These are phyloP conservation scores for Aleiodes sp. DNA, from an alignment of 1,140 invertebrate genomes.

Conservation along the genomic window DNA sequence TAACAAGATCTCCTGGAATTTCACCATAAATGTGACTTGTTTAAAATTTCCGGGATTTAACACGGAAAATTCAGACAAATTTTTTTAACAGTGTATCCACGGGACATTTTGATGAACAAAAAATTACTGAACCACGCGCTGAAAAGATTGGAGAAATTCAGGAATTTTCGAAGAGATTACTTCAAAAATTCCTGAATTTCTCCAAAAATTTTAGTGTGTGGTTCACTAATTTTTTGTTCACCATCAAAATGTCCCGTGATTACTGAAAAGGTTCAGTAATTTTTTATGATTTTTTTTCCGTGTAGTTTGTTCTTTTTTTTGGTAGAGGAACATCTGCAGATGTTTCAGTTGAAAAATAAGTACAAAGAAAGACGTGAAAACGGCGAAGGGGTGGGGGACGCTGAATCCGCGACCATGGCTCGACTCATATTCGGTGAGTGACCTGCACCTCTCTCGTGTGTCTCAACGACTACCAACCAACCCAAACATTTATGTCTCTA, in stretches of 20 bases:
- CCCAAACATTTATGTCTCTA: conserved; percentile 59
- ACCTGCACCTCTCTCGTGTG: conserved; percentile 52
- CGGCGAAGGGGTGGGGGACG: conserved; percentile 28
- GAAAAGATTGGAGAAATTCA: not conserved
- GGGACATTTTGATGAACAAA: too few species aligned
- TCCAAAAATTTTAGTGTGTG: not conserved
- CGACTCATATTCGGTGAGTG: conserved; percentile 64
- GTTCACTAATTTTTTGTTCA: not conserved
- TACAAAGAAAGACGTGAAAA: conserved; percentile 26
- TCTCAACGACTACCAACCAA: conserved; percentile 52
- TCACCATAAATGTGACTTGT: too few species aligned
- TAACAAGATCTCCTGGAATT: too few species aligned
- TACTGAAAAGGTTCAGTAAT: not conserved
- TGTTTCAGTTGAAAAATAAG: conserved; percentile 1
- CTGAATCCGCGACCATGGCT: conserved; percentile 38
- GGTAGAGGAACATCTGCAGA: not conserved
- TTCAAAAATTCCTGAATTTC: not conserved
- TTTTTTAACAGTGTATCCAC: too few species aligned
- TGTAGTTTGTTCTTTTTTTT: not conserved
- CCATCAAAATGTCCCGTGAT: not conserved
- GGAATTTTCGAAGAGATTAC: not conserved
- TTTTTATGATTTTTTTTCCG: not conserved
- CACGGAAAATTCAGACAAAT: too few species aligned
- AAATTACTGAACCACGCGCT: too few species aligned
- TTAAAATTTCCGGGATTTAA: too few species aligned